Evolutionary conservation across 2,888 invertebrate species (phyloP).

Genomic region (Dendrolimus pini): DNA sequence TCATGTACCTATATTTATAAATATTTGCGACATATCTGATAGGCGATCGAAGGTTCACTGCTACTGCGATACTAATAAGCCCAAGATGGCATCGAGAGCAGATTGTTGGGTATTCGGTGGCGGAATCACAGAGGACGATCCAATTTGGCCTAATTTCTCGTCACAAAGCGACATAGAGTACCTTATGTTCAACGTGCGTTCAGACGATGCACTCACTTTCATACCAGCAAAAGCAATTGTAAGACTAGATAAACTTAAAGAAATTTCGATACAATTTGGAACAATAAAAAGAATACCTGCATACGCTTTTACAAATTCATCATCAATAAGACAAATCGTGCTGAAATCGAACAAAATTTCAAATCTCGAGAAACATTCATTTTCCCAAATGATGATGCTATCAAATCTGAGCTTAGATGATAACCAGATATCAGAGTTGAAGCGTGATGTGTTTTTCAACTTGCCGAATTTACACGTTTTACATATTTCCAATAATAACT

Average conservation of each 20-base stretch:
- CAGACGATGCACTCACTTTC: conserved; percentile 81
- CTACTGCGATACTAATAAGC: conserved; percentile 64
- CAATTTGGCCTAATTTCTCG: conserved; percentile 84
- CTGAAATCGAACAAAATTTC: conserved; percentile 83
- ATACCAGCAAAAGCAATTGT: conserved; percentile 83
- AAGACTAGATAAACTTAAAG: conserved; percentile 80
- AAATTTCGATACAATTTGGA: conserved; percentile 83
- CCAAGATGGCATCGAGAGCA: conserved; percentile 78
- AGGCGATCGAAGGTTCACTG: conserved; percentile 66
- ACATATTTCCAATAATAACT: conserved; percentile 89
- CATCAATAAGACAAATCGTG: conserved; percentile 81
- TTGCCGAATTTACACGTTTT: conserved; percentile 84
- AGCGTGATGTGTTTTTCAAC: conserved; percentile 84
- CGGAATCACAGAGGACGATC: conserved; percentile 79
- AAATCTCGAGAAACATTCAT: conserved; percentile 80
- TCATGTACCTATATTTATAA: conserved; percentile 54
- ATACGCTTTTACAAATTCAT: conserved; percentile 85
- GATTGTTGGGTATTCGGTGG: conserved; percentile 84
- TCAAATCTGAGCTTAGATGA: conserved; percentile 83
- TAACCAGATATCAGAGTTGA: conserved; percentile 85
- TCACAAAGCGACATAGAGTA: conserved; percentile 83
- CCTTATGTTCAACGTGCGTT: conserved; percentile 82
- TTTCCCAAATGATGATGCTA: conserved; percentile 84
- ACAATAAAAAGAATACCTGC: conserved; percentile 82
- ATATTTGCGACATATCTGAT: conserved; percentile 65